These are phyloP conservation scores for Aviceda subcristata DNA, from an alignment of 2,113 vertebrate genomes.

Conservation along the genomic window DNA sequence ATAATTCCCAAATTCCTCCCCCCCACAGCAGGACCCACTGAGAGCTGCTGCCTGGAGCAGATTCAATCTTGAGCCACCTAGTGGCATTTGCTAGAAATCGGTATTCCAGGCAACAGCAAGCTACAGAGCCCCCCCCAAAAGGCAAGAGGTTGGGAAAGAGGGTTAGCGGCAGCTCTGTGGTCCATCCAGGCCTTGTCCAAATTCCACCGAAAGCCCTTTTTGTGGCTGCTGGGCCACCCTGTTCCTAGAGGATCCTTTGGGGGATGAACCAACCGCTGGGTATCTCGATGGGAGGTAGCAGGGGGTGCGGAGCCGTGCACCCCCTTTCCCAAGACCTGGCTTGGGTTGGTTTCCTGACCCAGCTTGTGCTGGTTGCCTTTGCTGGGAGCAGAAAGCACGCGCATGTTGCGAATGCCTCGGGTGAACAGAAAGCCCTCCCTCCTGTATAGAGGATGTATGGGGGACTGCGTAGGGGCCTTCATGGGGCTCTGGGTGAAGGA, in stretches of 20 bases:
- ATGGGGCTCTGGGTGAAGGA: not conserved
- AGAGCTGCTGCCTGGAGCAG: not conserved
- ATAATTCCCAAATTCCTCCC: constrained; percentile 2
- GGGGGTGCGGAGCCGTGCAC: accelerated
- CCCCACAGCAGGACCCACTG: not conserved
- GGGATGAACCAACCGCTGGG: not conserved
- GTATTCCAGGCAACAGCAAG: not conserved
- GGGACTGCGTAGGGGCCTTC: not conserved
- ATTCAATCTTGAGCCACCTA: constrained; percentile 24
- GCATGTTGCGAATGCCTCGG: not conserved
- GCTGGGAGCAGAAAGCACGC: not conserved
- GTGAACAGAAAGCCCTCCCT: not conserved
- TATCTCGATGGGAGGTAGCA: not conserved
- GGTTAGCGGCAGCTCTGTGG: not conserved
- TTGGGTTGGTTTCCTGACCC: not conserved
- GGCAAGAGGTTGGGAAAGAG: not conserved
- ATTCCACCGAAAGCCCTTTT: not conserved
- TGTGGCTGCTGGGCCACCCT: not conserved
- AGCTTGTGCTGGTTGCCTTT: not conserved
- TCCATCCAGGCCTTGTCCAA: accelerated
- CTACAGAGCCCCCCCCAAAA: not conserved
- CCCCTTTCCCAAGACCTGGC: not conserved
- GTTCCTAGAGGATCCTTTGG: not conserved
- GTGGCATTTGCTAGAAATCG: not conserved
- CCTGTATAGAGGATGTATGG: not conserved